Base-by-base conservation (phyloP, 2,888 invertebrate genomes). In the Carpatolechia fugitivella region DNA sequence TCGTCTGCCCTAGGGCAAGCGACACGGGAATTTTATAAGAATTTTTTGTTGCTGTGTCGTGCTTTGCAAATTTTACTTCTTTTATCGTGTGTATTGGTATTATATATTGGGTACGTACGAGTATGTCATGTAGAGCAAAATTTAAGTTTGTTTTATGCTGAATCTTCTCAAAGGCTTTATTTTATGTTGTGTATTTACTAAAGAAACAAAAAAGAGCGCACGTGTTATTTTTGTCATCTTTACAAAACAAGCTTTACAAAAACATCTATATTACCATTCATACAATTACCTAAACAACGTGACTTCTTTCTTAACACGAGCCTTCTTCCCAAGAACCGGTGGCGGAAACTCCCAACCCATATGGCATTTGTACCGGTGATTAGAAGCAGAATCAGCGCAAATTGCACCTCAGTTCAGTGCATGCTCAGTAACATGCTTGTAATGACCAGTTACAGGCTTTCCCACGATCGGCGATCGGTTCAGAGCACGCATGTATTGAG, bases 351-450 rank as follows among this genome's bases (percentile, higher is more conserved):
- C 14, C 16, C 44, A 24, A 18, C 20, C 50, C 41, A 52, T 52
- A 41, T 41, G 41, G 52, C 30, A 16, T 40, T 51, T 51, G 16
- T 20, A 20, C 50, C 57, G 36, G 52, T 48, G 49, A 64, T 69
- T 67, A 65, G 68, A 57, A 61, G 61, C 59, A 57, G 70, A 72
- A 74, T 72, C 69, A 68, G 61, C 61, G 66, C 64, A 69, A 74
- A 74, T 73, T 72, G 72, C 71, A 64, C 62, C 36, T 18, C 33
- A 33, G 4, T 24, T 33, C 44, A 24, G 44, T 24, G 20, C 40
- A 44, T 24, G 44, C 44, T 65, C 52, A 33, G 41, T 24, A 30
- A 41, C 44, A 20, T 24, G 56, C 58, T 30, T 51, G 60, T 61
- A 60, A 63, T 62, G 63, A 54, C 29, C 48, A 47, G 36, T 44